Percentiles rank a stretch among this genome's conserved stretches.
These are phyloP conservation scores for Phymastichus coffea DNA, from an alignment of 1,140 invertebrate species.

Conservation along the genomic window DNA sequence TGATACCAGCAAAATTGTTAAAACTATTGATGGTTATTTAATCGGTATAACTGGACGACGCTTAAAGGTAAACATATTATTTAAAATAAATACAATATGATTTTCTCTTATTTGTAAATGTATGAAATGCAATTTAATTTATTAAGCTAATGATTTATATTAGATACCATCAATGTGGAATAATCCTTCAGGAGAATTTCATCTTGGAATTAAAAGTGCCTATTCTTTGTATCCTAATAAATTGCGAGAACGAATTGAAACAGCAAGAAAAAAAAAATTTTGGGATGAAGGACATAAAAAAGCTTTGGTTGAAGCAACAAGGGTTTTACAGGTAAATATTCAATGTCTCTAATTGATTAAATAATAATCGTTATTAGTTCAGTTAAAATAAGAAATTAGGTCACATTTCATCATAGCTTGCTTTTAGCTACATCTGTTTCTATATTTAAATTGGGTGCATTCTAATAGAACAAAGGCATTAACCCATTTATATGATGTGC, in stretches of 20 bases:
- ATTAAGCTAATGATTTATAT: conserved; percentile 19
- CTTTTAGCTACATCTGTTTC: conserved; percentile 38
- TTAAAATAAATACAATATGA: not conserved
- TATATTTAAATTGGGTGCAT: conserved; percentile 56
- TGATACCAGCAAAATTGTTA: conserved; percentile 81
- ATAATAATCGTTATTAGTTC: not conserved
- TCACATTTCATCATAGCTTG: conserved; percentile 49
- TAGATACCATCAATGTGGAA: conserved; percentile 82
- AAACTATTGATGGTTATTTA: conserved; percentile 72
- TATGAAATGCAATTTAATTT: not conserved
- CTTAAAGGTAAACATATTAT: conserved; percentile 68
- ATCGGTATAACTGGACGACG: conserved; percentile 84
- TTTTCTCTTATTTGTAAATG: not conserved
- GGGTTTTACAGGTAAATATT: conserved; percentile 64
- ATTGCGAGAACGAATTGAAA: conserved; percentile 80
- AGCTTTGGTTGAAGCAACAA: conserved; percentile 72
- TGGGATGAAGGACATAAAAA: conserved; percentile 86
- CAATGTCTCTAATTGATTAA: not conserved
- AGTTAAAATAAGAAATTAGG: conserved; percentile 43
- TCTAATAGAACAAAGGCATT: conserved; percentile 46
- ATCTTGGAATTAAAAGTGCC: conserved; percentile 83
- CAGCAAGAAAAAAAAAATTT: conserved; percentile 77
- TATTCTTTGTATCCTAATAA: conserved; percentile 85
- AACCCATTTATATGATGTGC: conserved; percentile 37
- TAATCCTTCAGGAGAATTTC: conserved; percentile 80